Percentiles rank a stretch among this genome's conserved stretches.
Evolutionary conservation across 92 coral and sea anemone genomes (phyloP).

Genomic region (Isaurus tuberculatus): DNA sequence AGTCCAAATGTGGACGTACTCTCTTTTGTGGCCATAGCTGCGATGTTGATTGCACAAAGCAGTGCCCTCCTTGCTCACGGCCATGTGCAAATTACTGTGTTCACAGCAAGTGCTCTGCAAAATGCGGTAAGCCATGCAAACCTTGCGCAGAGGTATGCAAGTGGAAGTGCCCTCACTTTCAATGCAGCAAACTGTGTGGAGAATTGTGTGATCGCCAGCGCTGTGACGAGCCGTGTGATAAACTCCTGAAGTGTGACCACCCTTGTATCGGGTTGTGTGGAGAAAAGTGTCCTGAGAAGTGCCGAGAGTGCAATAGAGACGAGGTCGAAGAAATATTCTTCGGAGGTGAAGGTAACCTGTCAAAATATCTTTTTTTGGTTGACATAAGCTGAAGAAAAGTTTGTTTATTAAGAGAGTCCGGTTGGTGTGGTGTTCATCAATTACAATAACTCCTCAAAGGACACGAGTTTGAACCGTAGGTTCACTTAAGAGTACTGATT

Average conservation of each 20-base stretch:
- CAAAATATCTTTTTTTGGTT: not conserved
- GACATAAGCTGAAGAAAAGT: not conserved
- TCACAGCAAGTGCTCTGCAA: conserved; percentile 84
- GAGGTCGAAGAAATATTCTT: conserved; percentile 88
- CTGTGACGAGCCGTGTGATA: conserved; percentile 74
- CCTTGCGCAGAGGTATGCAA: conserved; percentile 76
- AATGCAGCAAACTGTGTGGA: conserved; percentile 78
- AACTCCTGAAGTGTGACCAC: conserved; percentile 68
- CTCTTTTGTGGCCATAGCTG: conserved; percentile 91
- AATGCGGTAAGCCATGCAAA: conserved; percentile 87
- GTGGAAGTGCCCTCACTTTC: conserved; percentile 80
- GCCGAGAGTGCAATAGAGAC: conserved; percentile 85
- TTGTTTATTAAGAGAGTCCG: no score
- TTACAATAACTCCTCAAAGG: no score
- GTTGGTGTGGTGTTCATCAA: no score
- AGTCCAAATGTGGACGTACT: conserved; percentile 72
- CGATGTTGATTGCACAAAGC: conserved; percentile 80
- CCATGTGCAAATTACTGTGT: conserved; percentile 77
- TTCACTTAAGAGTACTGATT: no score
- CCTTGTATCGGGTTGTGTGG: conserved; percentile 96
- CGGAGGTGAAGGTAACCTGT: conserved; percentile 72
- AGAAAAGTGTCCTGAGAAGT: conserved; percentile 91
- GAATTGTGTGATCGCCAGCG: conserved; percentile 81
- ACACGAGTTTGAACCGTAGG: no score
- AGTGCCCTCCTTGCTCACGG: conserved; percentile 89